Evolutionary conservation across 2,797 vertebrate genomes (phyloP), one percentile per base, ranked within the genome.

Genomic region (Halcyon smyrnensis): DNA sequence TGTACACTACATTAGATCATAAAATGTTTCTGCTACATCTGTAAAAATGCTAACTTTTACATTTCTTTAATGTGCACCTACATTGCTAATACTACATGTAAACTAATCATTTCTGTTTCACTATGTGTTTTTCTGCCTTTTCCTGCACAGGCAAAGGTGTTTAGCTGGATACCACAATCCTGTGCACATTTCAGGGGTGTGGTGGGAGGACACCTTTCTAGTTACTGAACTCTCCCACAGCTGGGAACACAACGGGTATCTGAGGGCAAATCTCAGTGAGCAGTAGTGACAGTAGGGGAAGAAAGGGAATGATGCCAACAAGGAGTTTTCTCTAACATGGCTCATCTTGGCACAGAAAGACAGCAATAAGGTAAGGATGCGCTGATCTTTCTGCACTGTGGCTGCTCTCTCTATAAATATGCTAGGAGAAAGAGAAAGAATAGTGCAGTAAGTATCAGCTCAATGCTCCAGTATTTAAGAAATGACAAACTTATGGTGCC

Each of bases 211-310:
- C 54, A 78, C 34, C 24, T 67, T 23, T 84, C 45, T 74, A 83
- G 54, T 67, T 50, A 39, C 53, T 85, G 57, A 95, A 89, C 24
- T 73, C 46, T 78, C 85, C 50, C 64, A 51, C 50, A 94, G 43
- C 81, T 88, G 87, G 78, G 51, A 95, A 59, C 75, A 89, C 91
- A 96, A 89, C 86, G 88, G 60, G 19, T 41, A 45, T n/a, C 5
- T n/a, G 37, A 95, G 70, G 74, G 20, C n/a, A 71, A 81, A 88
- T 71, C 85, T 91, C 87, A 81, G 53, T 65, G 57, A 82, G 67
- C 63, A 84, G 11, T 12, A 12, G 45, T 27, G 19, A 76, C 53
- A 50, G 60, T 34, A 63, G 4, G 16, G 30, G 65, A 9, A 77
- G 63, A 57, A 41, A 79, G 43, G 46, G 62, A 91, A 90, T 69